Percentiles rank a stretch among this genome's conserved stretches.
These are phyloP conservation scores for Geotrupes spiniger DNA, from an alignment of 2,888 invertebrate genomes.

Conservation along the genomic window DNA sequence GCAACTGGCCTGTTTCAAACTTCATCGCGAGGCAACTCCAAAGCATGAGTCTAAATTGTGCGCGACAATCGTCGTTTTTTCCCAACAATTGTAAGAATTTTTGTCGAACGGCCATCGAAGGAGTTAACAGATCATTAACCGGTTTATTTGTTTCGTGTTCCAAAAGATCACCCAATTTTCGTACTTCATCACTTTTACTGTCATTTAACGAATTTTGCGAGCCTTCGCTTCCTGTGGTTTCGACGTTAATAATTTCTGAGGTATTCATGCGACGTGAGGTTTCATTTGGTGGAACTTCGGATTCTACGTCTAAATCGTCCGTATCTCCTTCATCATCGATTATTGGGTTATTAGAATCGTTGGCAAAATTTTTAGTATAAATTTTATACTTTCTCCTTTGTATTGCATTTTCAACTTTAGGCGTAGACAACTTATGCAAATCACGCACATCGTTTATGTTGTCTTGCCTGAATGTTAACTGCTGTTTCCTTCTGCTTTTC, in stretches of 20 bases:
- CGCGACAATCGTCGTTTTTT: constrained; percentile 12
- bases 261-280: too few species aligned
- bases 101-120: constrained; percentile 17
- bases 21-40: constrained; percentile 29
- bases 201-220: too few species aligned
- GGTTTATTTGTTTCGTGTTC: background rate
- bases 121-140: constrained; percentile 7
- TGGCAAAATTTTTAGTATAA: too few species aligned
- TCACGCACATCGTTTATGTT: background rate
- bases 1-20: constrained; percentile 22
- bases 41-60: constrained; percentile 27
- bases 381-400: constrained; percentile 8
- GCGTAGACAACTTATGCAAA: too few species aligned
- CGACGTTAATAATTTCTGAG: too few species aligned
- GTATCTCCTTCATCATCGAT: too few species aligned
- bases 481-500: constrained; percentile 19
- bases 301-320: too few species aligned
- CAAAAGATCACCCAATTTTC: background rate
- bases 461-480: constrained; percentile 14
- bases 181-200: background rate
- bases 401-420: constrained; percentile 3
- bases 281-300: too few species aligned
- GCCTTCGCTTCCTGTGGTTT: too few species aligned
- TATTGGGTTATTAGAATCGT: too few species aligned
- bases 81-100: constrained; percentile 22